These are phyloP conservation scores for Takifugu ocellatus DNA, from an alignment of 2,797 vertebrate species.

Conservation along the genomic window DNA sequence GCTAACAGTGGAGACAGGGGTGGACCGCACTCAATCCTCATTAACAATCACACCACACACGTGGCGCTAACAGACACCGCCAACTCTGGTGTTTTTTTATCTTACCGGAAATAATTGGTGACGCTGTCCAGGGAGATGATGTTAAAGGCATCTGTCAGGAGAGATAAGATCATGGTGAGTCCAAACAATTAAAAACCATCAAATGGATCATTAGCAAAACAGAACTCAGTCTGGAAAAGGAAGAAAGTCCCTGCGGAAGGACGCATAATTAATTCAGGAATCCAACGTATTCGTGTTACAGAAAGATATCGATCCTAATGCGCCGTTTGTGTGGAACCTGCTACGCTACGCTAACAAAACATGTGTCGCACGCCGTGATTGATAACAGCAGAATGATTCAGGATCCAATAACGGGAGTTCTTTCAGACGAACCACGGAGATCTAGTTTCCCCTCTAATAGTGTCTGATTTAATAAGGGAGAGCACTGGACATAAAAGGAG, in stretches of 20 bases:
- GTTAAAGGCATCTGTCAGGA: slow-evolving; percentile 89
- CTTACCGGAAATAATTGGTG: slow-evolving; percentile 95
- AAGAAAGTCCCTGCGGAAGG: background rate
- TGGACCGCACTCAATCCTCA: slow-evolving; percentile 29
- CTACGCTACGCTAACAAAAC: slow-evolving; percentile 5
- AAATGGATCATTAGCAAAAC: background rate
- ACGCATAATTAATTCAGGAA: slow-evolving; percentile 1
- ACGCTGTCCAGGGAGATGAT: slow-evolving; percentile 85
- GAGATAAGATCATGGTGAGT: slow-evolving; percentile 16
- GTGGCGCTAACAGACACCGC: slow-evolving; percentile 13
- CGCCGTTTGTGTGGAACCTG: slow-evolving; percentile 2
- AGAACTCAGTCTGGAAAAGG: background rate
- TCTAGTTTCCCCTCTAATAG: slow-evolving; percentile 58
- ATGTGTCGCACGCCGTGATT: slow-evolving; percentile 10
- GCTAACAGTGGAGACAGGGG: slow-evolving; percentile 7
- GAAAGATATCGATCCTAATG: slow-evolving; percentile 1
- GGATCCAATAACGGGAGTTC: slow-evolving; percentile 7
- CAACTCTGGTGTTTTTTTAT: no score
- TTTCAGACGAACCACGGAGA: slow-evolving; percentile 23
- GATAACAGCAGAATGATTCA: slow-evolving; percentile 6
- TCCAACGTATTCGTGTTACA: slow-evolving; percentile 13
- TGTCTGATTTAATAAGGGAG: slow-evolving; percentile 38
- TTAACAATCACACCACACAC: slow-evolving; percentile 19
- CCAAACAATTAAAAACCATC: background rate
- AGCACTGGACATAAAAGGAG: background rate